These are phyloP conservation scores for Tychaedon coryphoeus DNA, from an alignment of 2,113 vertebrate genomes.

Conservation along the genomic window DNA sequence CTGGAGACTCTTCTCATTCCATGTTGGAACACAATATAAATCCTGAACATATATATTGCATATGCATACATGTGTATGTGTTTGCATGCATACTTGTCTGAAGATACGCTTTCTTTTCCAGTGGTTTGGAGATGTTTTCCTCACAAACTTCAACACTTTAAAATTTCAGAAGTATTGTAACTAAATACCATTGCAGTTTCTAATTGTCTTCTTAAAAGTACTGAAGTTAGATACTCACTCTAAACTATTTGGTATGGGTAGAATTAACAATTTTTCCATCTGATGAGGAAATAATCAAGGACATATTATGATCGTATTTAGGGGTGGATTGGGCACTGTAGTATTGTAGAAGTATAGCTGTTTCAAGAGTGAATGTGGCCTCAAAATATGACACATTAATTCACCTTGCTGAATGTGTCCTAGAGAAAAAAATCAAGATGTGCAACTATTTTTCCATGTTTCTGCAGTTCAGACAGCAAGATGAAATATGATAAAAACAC, in stretches of 20 bases:
- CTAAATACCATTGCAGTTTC: background rate
- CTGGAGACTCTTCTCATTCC: slow-evolving; percentile 3
- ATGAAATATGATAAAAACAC: background rate
- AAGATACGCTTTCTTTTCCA: background rate
- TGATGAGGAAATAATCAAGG: background rate
- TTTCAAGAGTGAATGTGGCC: background rate
- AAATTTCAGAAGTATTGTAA: background rate
- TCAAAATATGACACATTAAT: background rate
- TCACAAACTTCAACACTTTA: background rate
- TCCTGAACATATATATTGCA: background rate
- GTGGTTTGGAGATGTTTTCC: background rate
- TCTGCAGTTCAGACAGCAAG: background rate
- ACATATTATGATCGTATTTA: background rate
- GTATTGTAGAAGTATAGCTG: background rate
- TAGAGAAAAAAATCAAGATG: background rate
- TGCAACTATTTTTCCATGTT: background rate
- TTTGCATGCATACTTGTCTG: background rate
- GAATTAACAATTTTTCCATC: background rate
- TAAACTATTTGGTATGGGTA: background rate
- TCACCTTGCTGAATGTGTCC: background rate
- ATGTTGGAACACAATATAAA: background rate
- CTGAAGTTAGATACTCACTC: background rate
- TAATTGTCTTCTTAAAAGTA: background rate
- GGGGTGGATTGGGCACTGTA: background rate
- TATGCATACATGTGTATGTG: background rate